phyloP scores from a whole-genome alignment of 2,113 vertebrate genomes.

The Oncorhynchus masou region DNA sequence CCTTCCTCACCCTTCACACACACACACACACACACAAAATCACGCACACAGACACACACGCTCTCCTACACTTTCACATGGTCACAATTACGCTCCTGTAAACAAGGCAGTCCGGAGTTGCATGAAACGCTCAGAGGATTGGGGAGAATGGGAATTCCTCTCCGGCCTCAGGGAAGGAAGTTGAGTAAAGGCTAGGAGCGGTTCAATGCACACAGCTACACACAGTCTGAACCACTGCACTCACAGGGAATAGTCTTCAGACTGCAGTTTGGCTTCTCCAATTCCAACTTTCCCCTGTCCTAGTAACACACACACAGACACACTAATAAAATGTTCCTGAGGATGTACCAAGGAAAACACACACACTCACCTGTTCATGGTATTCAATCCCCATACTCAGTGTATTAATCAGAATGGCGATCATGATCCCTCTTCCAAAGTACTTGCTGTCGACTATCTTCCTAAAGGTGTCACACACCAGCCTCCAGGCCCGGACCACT shows the following conservation, averaged over 20 bases:
- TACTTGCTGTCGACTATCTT: slow-evolving; percentile 99
- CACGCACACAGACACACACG: neutral
- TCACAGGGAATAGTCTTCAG: neutral
- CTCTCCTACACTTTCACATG: slow-evolving; percentile 15
- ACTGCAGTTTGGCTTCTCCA: too few species aligned
- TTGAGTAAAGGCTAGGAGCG: too few species aligned
- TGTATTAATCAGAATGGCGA: slow-evolving; percentile 96
- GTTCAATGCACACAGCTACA: too few species aligned
- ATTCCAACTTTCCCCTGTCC: neutral
- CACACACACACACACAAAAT: neutral
- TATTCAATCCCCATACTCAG: slow-evolving; percentile 99
- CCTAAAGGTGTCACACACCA: slow-evolving; percentile 90
- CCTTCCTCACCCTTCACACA: slow-evolving; percentile 10
- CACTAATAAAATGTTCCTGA: neutral
- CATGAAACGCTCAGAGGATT: too few species aligned
- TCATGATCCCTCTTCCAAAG: slow-evolving; percentile 97
- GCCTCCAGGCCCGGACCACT: slow-evolving; percentile 84
- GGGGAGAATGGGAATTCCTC: slow-evolving; percentile 15
- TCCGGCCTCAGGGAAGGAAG: neutral
- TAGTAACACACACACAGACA: neutral
- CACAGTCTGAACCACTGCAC: too few species aligned
- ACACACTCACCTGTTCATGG: slow-evolving; percentile 88
- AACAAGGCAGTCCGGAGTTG: slow-evolving; percentile 21
- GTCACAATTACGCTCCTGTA: slow-evolving; percentile 31
- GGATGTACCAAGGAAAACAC: neutral